Conservation (phyloP, 2,113 vertebrate genomes). For the Odontesthes bonariensis region DNA sequence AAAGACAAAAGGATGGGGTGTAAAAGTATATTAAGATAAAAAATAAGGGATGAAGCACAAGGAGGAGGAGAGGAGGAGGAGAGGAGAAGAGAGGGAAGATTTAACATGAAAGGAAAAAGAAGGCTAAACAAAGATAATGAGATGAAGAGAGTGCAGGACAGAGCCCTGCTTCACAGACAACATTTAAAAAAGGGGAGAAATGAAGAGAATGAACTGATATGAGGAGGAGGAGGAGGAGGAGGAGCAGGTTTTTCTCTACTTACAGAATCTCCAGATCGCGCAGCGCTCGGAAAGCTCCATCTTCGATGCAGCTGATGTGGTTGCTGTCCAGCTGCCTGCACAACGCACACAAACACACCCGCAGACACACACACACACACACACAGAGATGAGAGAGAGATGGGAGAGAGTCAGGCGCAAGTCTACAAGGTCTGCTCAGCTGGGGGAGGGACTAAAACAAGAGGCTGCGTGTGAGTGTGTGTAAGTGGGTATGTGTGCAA, state of each 20-base stretch:
- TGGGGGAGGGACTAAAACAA: conserved; percentile 75
- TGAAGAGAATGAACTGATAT: conserved; percentile 31
- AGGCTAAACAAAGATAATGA: conserved; percentile 27
- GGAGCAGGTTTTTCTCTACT: conserved; percentile 80
- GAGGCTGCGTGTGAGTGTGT: conserved; percentile 58
- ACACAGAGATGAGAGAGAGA: conserved; percentile 69
- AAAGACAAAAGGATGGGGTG: neutral
- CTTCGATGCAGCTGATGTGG: conserved; percentile 99
- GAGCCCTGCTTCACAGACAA: conserved; percentile 42
- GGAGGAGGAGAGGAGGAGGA: conserved; percentile 18
- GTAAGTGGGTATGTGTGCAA: conserved; percentile 48
- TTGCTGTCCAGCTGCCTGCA: conserved; percentile 99
- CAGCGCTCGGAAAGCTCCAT: conserved; percentile 99
- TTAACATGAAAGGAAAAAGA: conserved; percentile 1
- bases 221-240: conserved; percentile 32
- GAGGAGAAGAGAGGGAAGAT: neutral
- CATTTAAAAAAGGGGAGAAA: conserved; percentile 30
- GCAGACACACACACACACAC: conserved; percentile 51
- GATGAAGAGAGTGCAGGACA: conserved; percentile 42
- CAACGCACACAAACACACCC: conserved; percentile 58
- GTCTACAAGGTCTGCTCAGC: conserved; percentile 69
- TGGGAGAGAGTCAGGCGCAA: conserved; percentile 71
- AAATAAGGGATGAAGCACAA: neutral
- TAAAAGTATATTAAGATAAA: conserved; percentile 30
- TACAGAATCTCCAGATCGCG: conserved; percentile 99